Base-by-base conservation (phyloP, 1,140 invertebrate genomes). In the Cherax destructor region DNA sequence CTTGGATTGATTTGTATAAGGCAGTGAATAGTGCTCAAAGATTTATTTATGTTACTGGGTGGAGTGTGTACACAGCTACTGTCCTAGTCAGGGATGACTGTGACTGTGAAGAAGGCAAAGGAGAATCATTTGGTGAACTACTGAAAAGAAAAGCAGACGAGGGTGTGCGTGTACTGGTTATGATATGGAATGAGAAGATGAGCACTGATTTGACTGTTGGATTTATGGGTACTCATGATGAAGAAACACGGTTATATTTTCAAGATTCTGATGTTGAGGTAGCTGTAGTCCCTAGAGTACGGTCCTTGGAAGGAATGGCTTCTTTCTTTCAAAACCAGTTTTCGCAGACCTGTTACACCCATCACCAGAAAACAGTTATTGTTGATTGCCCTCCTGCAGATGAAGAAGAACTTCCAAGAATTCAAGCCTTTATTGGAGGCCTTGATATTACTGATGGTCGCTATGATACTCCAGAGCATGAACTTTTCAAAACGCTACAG, bases 161-260 rank as follows among this genome's bases (percentile, higher is more conserved):
- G 79, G 93, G 93, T n/a, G 93, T 93, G 11, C 78, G 89, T n/a
- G 92, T 93, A 16, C 86, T 93, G 59, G 59, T 93, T 3, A 88
- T 93, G 87, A 79, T 93, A 7, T 93, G 93, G 93, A 92, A 93
- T 87, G 93, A 93, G 84, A 93, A 93, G 50, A 90, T 93, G 76
- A 93, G 92, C 72, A 92, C 88, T 80, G 92, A 92, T 13, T 89
- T 92, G 3, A 93, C 88, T 7, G 89, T 80, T 41, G 93, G 93
- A 4, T 83, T 93, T 41, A 93, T 93, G 93, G 93, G 93, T 7
- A 93, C 93, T 16, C 93, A 93, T 41, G 93, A 93, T 88, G 93
- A 93, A 88, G 93, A 92, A 65, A 93, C 93, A 41, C 41, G 88
- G n/a, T 30, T 50, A 56, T 93, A 91, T 84, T 93, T 93, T 90